Evolutionary conservation across 2,797 vertebrate species (phyloP), one percentile per base, ranked within the genome.

Genomic region (Ptychadena robeensis): DNA sequence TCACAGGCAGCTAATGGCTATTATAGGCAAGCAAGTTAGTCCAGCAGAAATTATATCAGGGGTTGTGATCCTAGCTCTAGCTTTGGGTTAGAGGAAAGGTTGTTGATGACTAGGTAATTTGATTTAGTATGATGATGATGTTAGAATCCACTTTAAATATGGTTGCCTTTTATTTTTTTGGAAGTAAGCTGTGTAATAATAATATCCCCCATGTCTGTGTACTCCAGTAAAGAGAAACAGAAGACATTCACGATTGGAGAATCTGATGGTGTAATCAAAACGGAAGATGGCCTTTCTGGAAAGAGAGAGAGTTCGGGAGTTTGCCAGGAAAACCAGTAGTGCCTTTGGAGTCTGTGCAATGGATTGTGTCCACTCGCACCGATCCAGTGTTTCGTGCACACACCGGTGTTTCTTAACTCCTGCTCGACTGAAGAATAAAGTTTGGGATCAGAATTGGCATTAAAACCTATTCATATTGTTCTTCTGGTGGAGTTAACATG

Each of bases 151-250:
- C 75, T 78, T 78, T 53, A 78, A 30, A 59, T 79, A 32, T 79
- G 65, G 76, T 79, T 79, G 75, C 63, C 38, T 44, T 78, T 53
- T 48, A n/a, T 25, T 57, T 57, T 27, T 79, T 79, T 79, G 12
- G 53, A 68, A 79, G 64, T 79, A 79, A 79, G 76, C 65, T 79
- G 65, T 79, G 34, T 79, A 79, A 68, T 79, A 79, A 68, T 79
- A 69, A n/a, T 79, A 79, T 79, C 76, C 76, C 75, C 65, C 76
- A 79, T 79, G 76, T 79, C 76, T 79, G 76, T 79, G 76, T 79
- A 79, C 76, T 79, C 76, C 76, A 79, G 76, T 79, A 53, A 68
- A 79, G 76, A 79, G 67, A 66, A 66, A 79, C 64, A 79, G 76
- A 79, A 79, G 76, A 79, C 63, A 77, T 77, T 77, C 74, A 48